phyloP scores from a whole-genome alignment of 2,888 invertebrate species.

The Drosophila nigritarsus region DNA sequence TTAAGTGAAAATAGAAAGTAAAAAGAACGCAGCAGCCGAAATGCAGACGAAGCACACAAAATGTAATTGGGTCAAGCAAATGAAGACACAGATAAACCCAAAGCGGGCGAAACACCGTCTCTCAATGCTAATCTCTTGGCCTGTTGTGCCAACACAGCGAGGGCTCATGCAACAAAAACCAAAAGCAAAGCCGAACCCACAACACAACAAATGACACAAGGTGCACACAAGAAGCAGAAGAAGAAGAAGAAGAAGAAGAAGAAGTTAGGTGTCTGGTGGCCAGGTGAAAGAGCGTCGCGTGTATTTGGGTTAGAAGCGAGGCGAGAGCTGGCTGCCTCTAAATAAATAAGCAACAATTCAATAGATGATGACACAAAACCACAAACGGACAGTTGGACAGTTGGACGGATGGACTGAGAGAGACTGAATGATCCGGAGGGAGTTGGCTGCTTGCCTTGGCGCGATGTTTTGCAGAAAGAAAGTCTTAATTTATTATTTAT shows the following conservation, averaged over 20 bases:
- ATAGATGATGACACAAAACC: conserved; percentile 68
- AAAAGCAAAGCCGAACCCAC: conserved; percentile 27
- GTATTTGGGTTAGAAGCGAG: conserved; percentile 71
- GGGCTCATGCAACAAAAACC: conserved; percentile 13
- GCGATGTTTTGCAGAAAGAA: conserved; percentile 56
- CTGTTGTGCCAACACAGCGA: conserved; percentile 54
- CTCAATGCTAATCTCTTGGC: conserved; percentile 57
- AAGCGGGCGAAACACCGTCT: conserved; percentile 21
- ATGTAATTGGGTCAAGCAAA: conserved; percentile 73
- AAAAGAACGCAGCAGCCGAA: conserved; percentile 53
- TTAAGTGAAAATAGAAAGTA: conserved; percentile 75
- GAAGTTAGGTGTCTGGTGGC: conserved; percentile 20
- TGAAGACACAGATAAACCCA: conserved; percentile 62
- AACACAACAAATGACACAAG: conserved; percentile 65
- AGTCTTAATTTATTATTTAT: conserved; percentile 78
- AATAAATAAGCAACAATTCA: conserved; percentile 46
- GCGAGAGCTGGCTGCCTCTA: conserved; percentile 39
- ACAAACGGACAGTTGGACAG: conserved; percentile 23
- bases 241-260: not conserved
- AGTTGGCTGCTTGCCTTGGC: conserved; percentile 8
- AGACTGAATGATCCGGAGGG: not conserved
- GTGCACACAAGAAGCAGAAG: conserved; percentile 47
- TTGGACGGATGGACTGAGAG: not conserved
- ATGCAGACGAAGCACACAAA: conserved; percentile 13
- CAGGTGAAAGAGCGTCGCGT: conserved; percentile 57